Conservation (phyloP, 2,113 vertebrate species). For the Neotoma lepida region DNA sequence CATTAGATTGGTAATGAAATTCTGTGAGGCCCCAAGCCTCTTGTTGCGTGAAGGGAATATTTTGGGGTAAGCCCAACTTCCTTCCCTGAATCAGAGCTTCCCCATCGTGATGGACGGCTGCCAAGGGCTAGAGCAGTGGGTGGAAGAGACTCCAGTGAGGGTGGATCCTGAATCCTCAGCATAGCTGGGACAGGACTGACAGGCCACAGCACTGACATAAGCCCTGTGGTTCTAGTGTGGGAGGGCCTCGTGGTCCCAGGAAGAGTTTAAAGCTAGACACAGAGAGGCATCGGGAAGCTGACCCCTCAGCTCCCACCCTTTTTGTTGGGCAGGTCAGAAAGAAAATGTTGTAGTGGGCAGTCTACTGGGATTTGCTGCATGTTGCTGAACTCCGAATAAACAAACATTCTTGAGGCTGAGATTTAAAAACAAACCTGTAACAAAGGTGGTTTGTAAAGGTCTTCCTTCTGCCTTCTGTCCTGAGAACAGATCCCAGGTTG, state of each 20-base stretch:
- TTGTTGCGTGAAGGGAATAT: background rate
- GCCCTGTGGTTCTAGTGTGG: background rate
- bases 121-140: rapidly evolving
- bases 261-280: background rate
- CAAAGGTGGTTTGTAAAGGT: constrained; percentile 55
- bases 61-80: constrained; percentile 9
- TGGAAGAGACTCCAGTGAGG: background rate
- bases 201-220: background rate
- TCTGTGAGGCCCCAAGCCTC: background rate
- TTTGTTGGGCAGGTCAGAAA: background rate
- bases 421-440: constrained; percentile 21
- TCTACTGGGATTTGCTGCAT: background rate
- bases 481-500: constrained; percentile 35
- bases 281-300: constrained; percentile 16
- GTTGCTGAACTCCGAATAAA: constrained; percentile 33
- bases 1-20: background rate
- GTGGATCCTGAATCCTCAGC: background rate
- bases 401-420: constrained; percentile 33
- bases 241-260: background rate
- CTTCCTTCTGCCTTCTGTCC: background rate
- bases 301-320: background rate
- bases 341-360: background rate
- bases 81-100: background rate
- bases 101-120: background rate
- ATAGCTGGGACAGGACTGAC: background rate